Conservation (phyloP, 2,797 vertebrate genomes). For the Petrocephalus sullivani region DNA sequence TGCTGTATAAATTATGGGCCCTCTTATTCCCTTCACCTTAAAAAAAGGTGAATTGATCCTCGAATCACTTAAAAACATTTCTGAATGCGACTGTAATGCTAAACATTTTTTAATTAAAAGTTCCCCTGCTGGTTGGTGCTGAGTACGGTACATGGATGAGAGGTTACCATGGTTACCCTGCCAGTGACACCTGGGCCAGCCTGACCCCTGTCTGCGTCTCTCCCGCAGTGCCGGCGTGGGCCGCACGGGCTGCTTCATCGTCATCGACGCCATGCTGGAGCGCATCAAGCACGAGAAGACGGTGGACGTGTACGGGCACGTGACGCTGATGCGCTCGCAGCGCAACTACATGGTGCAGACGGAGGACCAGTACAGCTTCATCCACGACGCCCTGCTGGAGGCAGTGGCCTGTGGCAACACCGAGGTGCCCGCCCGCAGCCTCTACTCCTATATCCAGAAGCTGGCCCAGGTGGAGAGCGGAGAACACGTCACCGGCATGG, state of each 20-base stretch:
- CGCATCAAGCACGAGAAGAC: conserved; percentile 90
- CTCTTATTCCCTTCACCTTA: neutral
- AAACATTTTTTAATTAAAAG: neutral
- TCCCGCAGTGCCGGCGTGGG: conserved; percentile 82
- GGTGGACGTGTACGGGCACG: conserved; percentile 90
- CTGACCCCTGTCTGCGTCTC: neutral
- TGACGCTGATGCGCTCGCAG: conserved; percentile 94
- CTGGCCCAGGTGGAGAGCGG: conserved; percentile 85
- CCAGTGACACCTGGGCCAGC: neutral
- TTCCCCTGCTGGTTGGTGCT: neutral
- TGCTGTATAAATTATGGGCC: neutral
- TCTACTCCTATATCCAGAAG: conserved; percentile 94
- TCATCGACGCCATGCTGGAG: conserved; percentile 95
- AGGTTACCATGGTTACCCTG: neutral
- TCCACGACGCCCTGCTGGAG: conserved; percentile 93
- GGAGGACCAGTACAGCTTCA: conserved; percentile 97
- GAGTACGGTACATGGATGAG: neutral
- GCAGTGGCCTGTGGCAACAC: conserved; percentile 94
- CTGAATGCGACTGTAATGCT: neutral
- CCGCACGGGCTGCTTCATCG: conserved; percentile 92
- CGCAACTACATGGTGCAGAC: conserved; percentile 99
- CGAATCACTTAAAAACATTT: neutral
- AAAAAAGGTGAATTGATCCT: neutral
- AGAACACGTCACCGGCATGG: conserved; percentile 91
- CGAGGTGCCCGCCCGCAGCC: conserved; percentile 86